These are phyloP conservation scores for Ramazzottius varieornatus DNA, from an alignment of 2,888 invertebrate species.

Conservation along the genomic window DNA sequence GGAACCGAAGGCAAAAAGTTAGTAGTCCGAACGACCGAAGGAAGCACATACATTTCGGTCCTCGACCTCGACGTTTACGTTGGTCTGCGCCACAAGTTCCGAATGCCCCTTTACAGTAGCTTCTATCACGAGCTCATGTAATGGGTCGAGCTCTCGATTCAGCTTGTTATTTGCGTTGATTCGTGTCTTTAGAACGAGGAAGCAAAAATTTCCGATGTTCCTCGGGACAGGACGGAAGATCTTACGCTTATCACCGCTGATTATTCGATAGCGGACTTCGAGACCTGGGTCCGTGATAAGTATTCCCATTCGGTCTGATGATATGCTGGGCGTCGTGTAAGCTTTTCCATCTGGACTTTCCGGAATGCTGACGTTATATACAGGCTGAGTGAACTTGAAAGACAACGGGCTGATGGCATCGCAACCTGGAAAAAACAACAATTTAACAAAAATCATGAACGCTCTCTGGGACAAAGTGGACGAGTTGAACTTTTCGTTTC, in stretches of 20 bases:
- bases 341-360: conserved; percentile 76
- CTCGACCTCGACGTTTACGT: conserved; percentile 15
- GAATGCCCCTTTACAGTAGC: conserved; percentile 28
- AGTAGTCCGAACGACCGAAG: too few species aligned
- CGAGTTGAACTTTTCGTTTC: not conserved
- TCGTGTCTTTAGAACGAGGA: conserved; percentile 59
- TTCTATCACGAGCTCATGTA: conserved; percentile 48
- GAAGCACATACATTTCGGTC: too few species aligned
- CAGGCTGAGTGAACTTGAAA: conserved; percentile 41
- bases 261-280: conserved; percentile 51
- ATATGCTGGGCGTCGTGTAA: conserved; percentile 38
- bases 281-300: conserved; percentile 23
- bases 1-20: too few species aligned
- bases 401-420: not conserved
- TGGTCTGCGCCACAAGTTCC: conserved; percentile 15
- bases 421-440: not conserved
- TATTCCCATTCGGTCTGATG: conserved; percentile 47
- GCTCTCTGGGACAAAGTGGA: not conserved
- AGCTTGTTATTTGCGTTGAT: conserved; percentile 61
- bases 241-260: conserved; percentile 57
- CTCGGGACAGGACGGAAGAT: conserved; percentile 33
- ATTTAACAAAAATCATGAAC: not conserved
- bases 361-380: conserved; percentile 64
- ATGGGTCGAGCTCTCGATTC: conserved; percentile 67
- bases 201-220: conserved; percentile 74